Percentiles rank a stretch among this genome's conserved stretches.
phyloP scores from a whole-genome alignment of 2,113 vertebrate species.

The Platysteira castanea region DNA sequence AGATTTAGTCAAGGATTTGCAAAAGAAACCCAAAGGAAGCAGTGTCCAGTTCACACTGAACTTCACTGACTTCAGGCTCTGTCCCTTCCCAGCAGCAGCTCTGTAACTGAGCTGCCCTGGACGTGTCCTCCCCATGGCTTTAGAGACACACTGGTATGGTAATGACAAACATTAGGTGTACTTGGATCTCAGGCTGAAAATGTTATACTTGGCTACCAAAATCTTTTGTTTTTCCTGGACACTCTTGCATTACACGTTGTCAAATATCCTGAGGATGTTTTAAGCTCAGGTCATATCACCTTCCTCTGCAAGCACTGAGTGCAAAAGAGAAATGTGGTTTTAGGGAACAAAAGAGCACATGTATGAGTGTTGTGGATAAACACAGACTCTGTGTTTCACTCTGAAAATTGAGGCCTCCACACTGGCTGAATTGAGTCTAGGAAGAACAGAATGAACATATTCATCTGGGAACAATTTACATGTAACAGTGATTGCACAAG shows the following conservation, averaged over 20 bases:
- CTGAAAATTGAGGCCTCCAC: background rate
- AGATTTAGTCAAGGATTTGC: background rate
- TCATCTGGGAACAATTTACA: fast-evolving
- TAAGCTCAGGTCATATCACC: background rate
- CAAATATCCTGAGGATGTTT: background rate
- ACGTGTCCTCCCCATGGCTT: background rate
- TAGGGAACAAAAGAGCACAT: background rate
- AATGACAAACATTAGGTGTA: background rate
- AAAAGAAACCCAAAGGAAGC: background rate
- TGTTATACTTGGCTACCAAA: background rate
- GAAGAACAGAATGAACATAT: background rate
- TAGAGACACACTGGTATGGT: background rate
- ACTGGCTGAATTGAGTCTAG: background rate
- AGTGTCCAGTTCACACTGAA: background rate
- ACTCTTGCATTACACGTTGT: background rate
- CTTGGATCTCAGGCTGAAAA: background rate
- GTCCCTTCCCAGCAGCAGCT: background rate
- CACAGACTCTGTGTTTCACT: background rate
- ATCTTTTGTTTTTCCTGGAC: background rate
- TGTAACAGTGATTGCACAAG: background rate
- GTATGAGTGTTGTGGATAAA: background rate
- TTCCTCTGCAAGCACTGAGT: background rate
- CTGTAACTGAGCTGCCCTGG: background rate
- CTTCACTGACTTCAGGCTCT: background rate
- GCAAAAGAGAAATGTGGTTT: background rate